phyloP scores from a whole-genome alignment of 2,888 invertebrate genomes.

The Eilema depressum region DNA sequence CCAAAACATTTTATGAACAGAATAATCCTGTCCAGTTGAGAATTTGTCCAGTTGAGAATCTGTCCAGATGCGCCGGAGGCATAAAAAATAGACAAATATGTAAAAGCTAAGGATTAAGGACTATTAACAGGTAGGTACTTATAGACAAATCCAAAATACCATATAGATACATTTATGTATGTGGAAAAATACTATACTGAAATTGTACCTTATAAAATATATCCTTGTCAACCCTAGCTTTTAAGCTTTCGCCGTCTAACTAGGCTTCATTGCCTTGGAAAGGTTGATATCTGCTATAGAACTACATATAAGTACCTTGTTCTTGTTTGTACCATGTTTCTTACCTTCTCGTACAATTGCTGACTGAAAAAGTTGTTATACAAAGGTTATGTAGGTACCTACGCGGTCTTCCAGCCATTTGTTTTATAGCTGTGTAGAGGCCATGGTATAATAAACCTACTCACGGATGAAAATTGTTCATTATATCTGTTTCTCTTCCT shows the following conservation, averaged over 20 bases:
- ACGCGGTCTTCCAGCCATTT: slow-evolving; percentile 59
- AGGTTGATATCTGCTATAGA: neutral
- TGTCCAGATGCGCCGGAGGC: too few species aligned
- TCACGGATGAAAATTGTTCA: slow-evolving; percentile 57
- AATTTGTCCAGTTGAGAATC: too few species aligned
- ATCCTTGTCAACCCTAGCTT: neutral
- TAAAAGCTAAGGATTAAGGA: too few species aligned
- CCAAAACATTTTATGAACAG: too few species aligned
- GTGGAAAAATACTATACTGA: too few species aligned
- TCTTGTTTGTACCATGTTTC: too few species aligned
- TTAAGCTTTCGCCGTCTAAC: neutral
- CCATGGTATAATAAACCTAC: slow-evolving; percentile 58
- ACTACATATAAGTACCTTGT: neutral
- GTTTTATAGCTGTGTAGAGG: slow-evolving; percentile 55
- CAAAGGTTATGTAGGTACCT: slow-evolving; percentile 5
- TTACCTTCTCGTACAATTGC: slow-evolving; percentile 8
- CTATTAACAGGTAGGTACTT: too few species aligned
- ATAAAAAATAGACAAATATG: too few species aligned
- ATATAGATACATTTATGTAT: too few species aligned
- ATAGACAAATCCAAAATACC: too few species aligned
- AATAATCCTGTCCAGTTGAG: too few species aligned
- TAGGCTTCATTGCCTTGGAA: too few species aligned
- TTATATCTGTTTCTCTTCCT: slow-evolving; percentile 24
- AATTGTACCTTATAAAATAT: neutral
- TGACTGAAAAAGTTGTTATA: slow-evolving; percentile 16